phyloP scores from a whole-genome alignment of 2,797 vertebrate genomes.

The Rhynchotus rufescens region DNA sequence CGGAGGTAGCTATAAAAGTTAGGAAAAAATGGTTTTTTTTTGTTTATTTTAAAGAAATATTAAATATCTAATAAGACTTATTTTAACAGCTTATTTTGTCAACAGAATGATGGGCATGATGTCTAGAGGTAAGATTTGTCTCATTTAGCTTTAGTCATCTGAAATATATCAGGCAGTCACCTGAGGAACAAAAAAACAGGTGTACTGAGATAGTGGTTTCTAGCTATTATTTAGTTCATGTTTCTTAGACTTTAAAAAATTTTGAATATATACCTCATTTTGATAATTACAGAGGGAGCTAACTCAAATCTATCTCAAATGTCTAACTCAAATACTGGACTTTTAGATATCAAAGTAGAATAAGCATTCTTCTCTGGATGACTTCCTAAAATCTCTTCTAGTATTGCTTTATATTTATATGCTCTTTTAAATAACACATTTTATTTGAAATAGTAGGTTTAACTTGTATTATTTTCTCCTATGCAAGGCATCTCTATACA shows the following conservation, averaged over 20 bases:
- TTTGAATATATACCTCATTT: not conserved
- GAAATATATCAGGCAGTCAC: not conserved
- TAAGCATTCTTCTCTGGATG: not conserved
- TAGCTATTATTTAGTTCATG: no score
- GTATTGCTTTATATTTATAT: not conserved
- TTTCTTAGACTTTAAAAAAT: not conserved
- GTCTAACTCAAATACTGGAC: not conserved
- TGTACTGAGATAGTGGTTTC: not conserved
- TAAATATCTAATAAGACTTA: not conserved
- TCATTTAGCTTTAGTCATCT: not conserved
- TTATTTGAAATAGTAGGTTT: not conserved
- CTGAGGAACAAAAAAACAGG: not conserved
- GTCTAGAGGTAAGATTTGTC: not conserved
- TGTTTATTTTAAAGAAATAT: not conserved
- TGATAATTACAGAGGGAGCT: not conserved
- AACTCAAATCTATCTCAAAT: no score
- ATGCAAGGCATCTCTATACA: not conserved
- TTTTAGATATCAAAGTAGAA: not conserved
- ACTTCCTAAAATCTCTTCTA: not conserved
- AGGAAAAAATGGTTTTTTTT: not conserved
- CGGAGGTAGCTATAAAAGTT: not conserved
- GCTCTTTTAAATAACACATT: not conserved
- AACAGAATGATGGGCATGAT: not conserved
- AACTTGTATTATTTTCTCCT: not conserved
- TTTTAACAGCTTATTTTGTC: not conserved